Conservation (phyloP, 2,888 invertebrate species). For the Isoperla grammatica region DNA sequence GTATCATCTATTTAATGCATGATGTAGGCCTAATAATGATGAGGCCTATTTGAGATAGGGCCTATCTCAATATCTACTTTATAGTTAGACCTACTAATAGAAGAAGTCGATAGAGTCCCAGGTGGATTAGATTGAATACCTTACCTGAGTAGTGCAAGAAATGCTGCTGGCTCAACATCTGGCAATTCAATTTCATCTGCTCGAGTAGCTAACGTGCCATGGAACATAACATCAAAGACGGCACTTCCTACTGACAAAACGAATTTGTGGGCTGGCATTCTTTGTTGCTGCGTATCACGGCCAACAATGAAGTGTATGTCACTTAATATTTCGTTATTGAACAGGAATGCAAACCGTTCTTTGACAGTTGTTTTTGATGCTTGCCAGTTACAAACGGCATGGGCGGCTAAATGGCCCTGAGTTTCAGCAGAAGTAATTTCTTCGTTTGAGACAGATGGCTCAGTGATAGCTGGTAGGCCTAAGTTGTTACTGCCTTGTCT, state of each 20-base stretch:
- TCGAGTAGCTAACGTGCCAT: conserved; percentile 64
- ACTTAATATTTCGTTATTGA: conserved; percentile 58
- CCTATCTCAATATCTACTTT: neutral
- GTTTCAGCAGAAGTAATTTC: no score
- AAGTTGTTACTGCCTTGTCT: no score
- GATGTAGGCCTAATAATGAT: no score
- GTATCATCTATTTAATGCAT: no score
- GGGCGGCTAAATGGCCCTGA: no score
- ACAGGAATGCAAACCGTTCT: conserved; percentile 65
- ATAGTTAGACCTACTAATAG: no score
- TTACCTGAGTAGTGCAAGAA: conserved; percentile 61
- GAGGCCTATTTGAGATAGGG: conserved; percentile 4
- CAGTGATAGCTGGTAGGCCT: no score
- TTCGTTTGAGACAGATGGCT: no score
- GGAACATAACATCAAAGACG: conserved; percentile 84
- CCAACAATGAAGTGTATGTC: conserved; percentile 79
- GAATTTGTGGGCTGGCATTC: conserved; percentile 75
- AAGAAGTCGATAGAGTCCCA: no score
- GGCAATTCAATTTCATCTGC: conserved; percentile 71
- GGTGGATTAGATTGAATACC: neutral
- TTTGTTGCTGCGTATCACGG: conserved; percentile 58
- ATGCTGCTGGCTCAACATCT: conserved; percentile 78
- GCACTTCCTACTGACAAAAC: conserved; percentile 76
- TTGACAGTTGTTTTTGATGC: conserved; percentile 68
- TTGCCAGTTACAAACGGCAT: conserved; percentile 57